Evolutionary conservation across 2,888 invertebrate species (phyloP), one percentile per base, ranked within the genome.

Genomic region (Clepsis dumicolana): DNA sequence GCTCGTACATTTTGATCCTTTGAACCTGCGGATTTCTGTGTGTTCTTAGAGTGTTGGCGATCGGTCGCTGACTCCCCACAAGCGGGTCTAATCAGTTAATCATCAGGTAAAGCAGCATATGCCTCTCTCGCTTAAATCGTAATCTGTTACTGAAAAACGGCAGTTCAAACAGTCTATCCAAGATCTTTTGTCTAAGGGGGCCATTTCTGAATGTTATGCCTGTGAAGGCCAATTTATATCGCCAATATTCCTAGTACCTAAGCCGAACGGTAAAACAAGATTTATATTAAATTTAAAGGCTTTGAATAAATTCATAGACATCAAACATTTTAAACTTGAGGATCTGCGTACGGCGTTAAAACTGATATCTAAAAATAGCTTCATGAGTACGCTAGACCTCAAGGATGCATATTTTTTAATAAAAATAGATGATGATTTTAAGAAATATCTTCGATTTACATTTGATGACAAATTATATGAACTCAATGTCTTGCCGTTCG

Each of bases 241-340:
- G 0, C 53, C 41, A 29, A 59, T 60, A n/a, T 71, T 71, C 53
- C 25, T 71, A 12, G 53, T 63, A 24, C 64, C 66, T 1, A 68
- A 68, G 38, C 61, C 71, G 18, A 68, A 71, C 44, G 71, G 68
- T 7, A 68, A 61, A 54, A 52, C 16, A 4, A 35, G 71, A 14
- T 71, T 69, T 48, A 71, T 69, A 16, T 52, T 68, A 8, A 71
- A 71, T 25, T 50, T 65, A 29, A 71, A 71, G 29, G 60, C 57
- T 0, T 27, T 63, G 25, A 68, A 71, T 38, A 63, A 18, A 54
- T 68, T 68, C 35, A 70, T 73, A 10, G 16, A 64, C 8, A 71
- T 69, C 1, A 16, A 57, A 10, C 73, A 73, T 56, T 73, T 71
- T 50, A 72, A 71, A 62, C 14, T 72, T 7, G 70, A 73, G 41